Base-by-base conservation (phyloP, 2,888 invertebrate genomes). In the Gonocerus acuteangulatus region DNA sequence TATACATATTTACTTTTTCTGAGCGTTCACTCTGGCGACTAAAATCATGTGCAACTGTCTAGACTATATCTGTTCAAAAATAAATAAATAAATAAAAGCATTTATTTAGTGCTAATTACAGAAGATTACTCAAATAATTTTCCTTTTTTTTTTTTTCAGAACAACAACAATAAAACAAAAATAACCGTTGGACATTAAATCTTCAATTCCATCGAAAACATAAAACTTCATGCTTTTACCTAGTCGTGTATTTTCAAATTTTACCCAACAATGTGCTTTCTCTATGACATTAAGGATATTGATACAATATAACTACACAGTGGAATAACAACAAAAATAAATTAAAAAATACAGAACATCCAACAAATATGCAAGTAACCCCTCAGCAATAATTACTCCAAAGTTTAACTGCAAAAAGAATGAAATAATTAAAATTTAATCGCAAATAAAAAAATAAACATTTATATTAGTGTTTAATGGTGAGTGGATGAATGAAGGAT, bases 371-470 rank as follows among this genome's bases (percentile, higher is more conserved):
- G 54, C 54, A 54, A 42, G 19, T 7, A 54, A 21, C 54, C 54
- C 54, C 42, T 42, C 15, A 54, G 42, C 39, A 42, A n/a, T 22
- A 34, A 47, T 19, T 19, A 47, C 11, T 19, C 21, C 21, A 19
- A 47, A 47, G 15, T 18, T 47, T 22, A 54, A 54, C 42, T 22
- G 18, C 15, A 54, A 9, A 16, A 42, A 39, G 9, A 21, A 54
- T n/a, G 19, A 42, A 52, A 54, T 42, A 54, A 54, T 42, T 22
- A 54, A 54, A 54, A 2, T 48, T 39, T 22, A 23, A 54, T n/a
- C 21, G 54, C 42, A 54, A 54, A 54, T 54, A 54, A 54, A 54
- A n/a, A n/a, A 54, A 22, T 42, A 39, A 54, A 54, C 42, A 54
- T 54, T 21, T 34, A 51, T 39, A 34, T 32, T 36, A 34, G 18